Conservation (phyloP, 2,113 vertebrate species). For the Stercorarius parasiticus region DNA sequence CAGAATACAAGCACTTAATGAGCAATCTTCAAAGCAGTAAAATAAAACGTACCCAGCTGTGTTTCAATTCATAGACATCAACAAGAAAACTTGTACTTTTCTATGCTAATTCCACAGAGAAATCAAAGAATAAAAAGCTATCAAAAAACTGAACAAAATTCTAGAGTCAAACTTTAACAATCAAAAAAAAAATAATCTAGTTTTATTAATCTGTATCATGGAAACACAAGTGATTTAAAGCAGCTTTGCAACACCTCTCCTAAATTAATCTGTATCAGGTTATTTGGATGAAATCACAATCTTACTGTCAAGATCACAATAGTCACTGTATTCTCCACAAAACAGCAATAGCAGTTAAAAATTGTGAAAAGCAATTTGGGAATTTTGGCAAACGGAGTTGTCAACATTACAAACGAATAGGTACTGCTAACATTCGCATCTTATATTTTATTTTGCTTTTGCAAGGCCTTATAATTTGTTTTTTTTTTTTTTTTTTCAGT, state of each 20-base stretch:
- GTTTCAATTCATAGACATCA: not conserved
- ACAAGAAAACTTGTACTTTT: not conserved
- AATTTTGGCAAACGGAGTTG: not conserved
- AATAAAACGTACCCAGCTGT: not conserved
- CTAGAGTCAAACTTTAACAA: not conserved
- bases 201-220: not conserved
- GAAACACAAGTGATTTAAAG: not conserved
- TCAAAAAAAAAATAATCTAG: not conserved
- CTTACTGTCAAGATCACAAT: not conserved
- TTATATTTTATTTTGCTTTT: not conserved
- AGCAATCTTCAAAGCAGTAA: slow-evolving; percentile 1
- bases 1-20: not conserved
- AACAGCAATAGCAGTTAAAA: too few relatives aligned
- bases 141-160: not conserved
- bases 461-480: not conserved
- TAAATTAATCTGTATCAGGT: not conserved
- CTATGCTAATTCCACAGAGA: not conserved
- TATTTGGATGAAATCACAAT: not conserved
- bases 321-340: not conserved
- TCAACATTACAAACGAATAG: not conserved
- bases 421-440: not conserved
- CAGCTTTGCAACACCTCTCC: not conserved
- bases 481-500: too few relatives aligned
- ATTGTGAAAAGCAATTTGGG: not conserved
- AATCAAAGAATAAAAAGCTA: not conserved